Evolutionary conservation across 2,888 invertebrate species (phyloP), one percentile per base, ranked within the genome.

Genomic region (Adela reaumurella): DNA sequence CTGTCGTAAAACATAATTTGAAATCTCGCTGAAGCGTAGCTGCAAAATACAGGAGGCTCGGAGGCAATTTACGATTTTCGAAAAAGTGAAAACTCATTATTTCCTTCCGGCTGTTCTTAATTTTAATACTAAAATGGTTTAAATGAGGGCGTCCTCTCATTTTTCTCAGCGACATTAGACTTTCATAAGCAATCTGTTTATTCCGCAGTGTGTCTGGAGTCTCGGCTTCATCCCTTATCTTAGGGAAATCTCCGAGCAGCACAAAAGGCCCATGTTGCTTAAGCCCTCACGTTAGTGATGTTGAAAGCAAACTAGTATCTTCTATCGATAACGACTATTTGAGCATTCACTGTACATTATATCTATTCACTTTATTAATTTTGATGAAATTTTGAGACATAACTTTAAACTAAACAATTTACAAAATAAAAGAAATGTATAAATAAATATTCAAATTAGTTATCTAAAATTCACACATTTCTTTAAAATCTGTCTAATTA

Each of bases 181-280:
- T 43, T 43, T 43, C 17, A 43, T 43, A 43, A 19, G 43, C 43
- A 43, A 43, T 43, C 43, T 43, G 43, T 43, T 43, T 43, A 43
- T 43, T 43, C 43, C 43, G 17, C 19, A 3, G 6, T 43, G 43
- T 17, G 19, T 14, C 8, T 3, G 6, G 43, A 43, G 19, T 17
- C 11, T 3, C 43, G 35, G 35, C n/a, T n/a, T n/a, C n/a, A 17
- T 43, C 43, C 18, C 43, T 16, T 16, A 43, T 43, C 43, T 43
- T 19, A 10, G 17, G 47, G 1, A 42, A 47, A 47, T 48, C 28
- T 44, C 44, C 3, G n/a, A 17, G 16, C 28, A 48, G 3, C 43
- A 17, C 19, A 48, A 48, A n/a, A 17, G 44, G 16, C 43, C 48
- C n/a, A 35, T 35, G 48, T 29, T 28, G 17, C 48, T 48, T 45